Evolutionary conservation across 2,888 invertebrate genomes (phyloP).

Genomic region (Ferrisia virgata): DNA sequence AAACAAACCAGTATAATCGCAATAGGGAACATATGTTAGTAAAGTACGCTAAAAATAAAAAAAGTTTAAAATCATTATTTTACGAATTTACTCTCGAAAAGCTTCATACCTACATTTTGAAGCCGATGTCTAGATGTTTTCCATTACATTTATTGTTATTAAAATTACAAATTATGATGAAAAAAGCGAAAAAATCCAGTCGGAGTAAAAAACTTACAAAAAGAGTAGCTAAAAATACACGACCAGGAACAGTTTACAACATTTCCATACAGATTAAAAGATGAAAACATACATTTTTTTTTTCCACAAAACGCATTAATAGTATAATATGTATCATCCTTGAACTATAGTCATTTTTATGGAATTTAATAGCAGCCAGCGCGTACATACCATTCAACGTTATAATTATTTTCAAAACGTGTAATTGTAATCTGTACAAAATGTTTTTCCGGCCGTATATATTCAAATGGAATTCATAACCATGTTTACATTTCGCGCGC

Average conservation of each 20-base stretch:
- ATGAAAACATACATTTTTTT: background rate
- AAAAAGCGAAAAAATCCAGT: background rate
- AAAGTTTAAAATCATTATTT: background rate
- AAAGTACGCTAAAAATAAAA: background rate
- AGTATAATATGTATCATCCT: background rate
- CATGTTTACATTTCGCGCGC: background rate
- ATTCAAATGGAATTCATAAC: background rate
- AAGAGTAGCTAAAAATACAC: background rate
- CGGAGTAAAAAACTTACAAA: background rate
- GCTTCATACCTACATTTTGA: background rate
- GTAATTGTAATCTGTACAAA: background rate
- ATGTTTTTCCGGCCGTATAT: background rate
- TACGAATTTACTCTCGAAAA: background rate
- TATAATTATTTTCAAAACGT: background rate
- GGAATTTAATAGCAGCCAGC: background rate
- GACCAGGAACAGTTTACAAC: background rate
- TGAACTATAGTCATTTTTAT: background rate
- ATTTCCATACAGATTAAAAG: background rate
- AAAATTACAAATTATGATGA: background rate
- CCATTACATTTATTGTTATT: background rate
- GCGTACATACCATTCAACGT: background rate
- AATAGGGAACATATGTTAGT: background rate
- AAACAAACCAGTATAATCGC: no score
- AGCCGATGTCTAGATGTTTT: background rate
- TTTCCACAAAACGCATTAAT: background rate